Percentiles rank a stretch among this genome's conserved stretches.
These are phyloP conservation scores for Phasia obesa DNA, from an alignment of 2,888 invertebrate species.

Conservation along the genomic window DNA sequence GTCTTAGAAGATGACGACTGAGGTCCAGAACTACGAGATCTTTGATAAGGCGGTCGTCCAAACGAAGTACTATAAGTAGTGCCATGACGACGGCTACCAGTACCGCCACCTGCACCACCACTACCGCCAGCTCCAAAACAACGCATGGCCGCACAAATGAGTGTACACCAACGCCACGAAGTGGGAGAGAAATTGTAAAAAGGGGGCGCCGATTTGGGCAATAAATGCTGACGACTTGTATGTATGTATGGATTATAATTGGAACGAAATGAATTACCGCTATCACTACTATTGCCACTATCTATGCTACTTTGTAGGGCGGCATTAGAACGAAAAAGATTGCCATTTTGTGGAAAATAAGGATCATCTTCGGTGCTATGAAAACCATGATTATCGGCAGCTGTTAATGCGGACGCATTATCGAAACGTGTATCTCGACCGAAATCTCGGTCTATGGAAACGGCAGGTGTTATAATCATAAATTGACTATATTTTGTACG, in stretches of 20 bases:
- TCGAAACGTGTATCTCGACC: slow-evolving; percentile 76
- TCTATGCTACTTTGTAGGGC: slow-evolving; percentile 76
- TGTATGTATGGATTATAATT: slow-evolving; percentile 81
- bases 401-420: slow-evolving; percentile 49
- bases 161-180: slow-evolving; percentile 82
- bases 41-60: slow-evolving; percentile 75
- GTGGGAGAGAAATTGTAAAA: slow-evolving; percentile 80
- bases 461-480: slow-evolving; percentile 82
- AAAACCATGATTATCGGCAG: slow-evolving; percentile 66
- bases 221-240: slow-evolving; percentile 79
- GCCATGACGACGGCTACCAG: slow-evolving; percentile 74
- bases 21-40: slow-evolving; percentile 73
- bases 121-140: slow-evolving; percentile 80
- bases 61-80: slow-evolving; percentile 79
- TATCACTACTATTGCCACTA: slow-evolving; percentile 79
- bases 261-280: slow-evolving; percentile 77
- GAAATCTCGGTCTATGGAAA: slow-evolving; percentile 81
- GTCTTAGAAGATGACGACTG: slow-evolving; percentile 65
- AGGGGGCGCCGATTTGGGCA: slow-evolving; percentile 78
- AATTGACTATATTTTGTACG: slow-evolving; percentile 81
- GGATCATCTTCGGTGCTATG: slow-evolving; percentile 72
- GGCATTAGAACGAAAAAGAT: slow-evolving; percentile 78
- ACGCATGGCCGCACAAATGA: slow-evolving; percentile 82
- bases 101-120: slow-evolving; percentile 72
- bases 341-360: slow-evolving; percentile 76